These are phyloP conservation scores for Unio pictorum DNA, from an alignment of 2,888 invertebrate species.

Conservation along the genomic window DNA sequence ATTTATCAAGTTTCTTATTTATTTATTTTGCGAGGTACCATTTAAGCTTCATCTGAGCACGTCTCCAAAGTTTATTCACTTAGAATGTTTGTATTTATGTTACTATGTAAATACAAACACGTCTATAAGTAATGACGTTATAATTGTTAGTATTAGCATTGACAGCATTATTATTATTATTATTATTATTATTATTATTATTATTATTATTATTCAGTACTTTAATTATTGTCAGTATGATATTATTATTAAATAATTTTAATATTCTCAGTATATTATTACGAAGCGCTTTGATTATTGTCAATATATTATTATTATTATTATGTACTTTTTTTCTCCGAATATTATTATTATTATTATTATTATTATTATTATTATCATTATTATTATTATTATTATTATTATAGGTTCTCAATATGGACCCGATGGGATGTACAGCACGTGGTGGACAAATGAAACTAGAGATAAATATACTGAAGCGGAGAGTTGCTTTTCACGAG, in stretches of 20 bases:
- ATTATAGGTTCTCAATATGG: slow-evolving; percentile 45
- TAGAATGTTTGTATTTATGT: no score
- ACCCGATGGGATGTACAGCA: slow-evolving; percentile 42
- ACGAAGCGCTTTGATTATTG: background rate
- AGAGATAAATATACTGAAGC: slow-evolving; percentile 33
- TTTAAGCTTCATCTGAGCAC: no score
- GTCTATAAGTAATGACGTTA: no score
- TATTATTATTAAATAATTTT: background rate
- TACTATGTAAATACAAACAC: no score
- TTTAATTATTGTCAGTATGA: background rate
- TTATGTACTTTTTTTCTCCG: no score
- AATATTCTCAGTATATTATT: background rate
- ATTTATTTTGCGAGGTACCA: no score
- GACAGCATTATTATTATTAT: background rate
- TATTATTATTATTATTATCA: slow-evolving; percentile 2
- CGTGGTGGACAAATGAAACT: slow-evolving; percentile 61
- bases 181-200: slow-evolving; percentile 1
- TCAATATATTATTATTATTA: no score
- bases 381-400: slow-evolving; percentile 1
- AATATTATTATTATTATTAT: background rate
- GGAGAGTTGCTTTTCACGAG: slow-evolving; percentile 49
- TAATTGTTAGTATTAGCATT: no score
- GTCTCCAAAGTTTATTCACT: no score
- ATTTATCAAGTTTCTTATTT: no score
- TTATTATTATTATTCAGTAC: background rate